Evolutionary conservation across 2,797 vertebrate species (phyloP), one percentile per base, ranked within the genome.

Genomic region (Echeneis naucrates): DNA sequence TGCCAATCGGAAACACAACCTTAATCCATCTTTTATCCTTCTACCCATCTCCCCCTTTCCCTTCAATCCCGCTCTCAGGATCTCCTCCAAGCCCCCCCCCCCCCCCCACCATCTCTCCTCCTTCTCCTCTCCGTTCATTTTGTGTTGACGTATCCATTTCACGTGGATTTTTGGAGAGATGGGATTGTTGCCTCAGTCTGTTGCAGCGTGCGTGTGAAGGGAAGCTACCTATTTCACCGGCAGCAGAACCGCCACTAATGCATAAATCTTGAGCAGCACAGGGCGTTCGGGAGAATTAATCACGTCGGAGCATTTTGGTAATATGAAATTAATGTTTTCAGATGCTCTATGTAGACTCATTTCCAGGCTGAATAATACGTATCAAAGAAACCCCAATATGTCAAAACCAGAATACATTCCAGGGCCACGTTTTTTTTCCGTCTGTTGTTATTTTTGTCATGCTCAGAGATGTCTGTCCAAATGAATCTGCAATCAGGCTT

Each of bases 11-110:
- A 84, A 81, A 84, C 72, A 76, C 77, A 88, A 80, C 77, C 82
- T 70, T 92, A 90, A 91, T 91, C 90, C 87, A 82, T 82, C 84
- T 83, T 88, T 92, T 87, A 91, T 90, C 89, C 90, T 67, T 84
- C 70, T 55, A 67, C 59, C 63, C 80, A 87, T 85, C 87, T 83
- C 61, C 72, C 65, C 67, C 80, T 27, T 60, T 60, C 45, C 40
- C 55, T 40, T 67, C 57, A 54, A 56, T 74, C 73, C 68, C 77
- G 48, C 60, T 85, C 74, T 75, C 66, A 61, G 60, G n/a, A 80
- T 79, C 60, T 79, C 64, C 80, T 61, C 71, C 56, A 64, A n/a
- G 63, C 78, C 45, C 50, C 54, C 12, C 24, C 45, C 16, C 16
- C 8, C 8, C 8, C 6, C 45, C 17, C 13, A 21, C 14, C 42